Percentiles rank a stretch among this genome's conserved stretches.
These are phyloP conservation scores for Diarsia rubi DNA, from an alignment of 2,888 invertebrate species.

Conservation along the genomic window DNA sequence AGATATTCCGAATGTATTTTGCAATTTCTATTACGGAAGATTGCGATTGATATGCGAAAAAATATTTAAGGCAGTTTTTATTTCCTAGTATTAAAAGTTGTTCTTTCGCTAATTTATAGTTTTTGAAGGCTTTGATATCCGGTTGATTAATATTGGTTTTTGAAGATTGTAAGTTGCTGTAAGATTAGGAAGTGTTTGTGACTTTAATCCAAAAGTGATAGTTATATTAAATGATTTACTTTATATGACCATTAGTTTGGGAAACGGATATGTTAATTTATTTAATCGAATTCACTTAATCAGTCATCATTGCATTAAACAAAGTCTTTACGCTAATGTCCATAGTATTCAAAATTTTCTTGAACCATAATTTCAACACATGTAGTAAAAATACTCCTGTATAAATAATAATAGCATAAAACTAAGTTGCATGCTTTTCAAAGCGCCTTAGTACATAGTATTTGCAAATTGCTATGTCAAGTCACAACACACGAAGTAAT, in stretches of 20 bases:
- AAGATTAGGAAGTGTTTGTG: neutral
- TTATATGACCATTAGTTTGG: neutral
- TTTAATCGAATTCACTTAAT: neutral
- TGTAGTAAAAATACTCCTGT: neutral
- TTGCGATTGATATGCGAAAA: slow-evolving; percentile 14
- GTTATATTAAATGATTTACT: neutral
- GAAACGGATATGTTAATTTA: neutral
- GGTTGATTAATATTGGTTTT: slow-evolving; percentile 2
- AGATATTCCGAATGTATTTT: slow-evolving; percentile 67
- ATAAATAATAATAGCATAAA: neutral
- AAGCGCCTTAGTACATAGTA: slow-evolving; percentile 28
- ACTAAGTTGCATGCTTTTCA: neutral
- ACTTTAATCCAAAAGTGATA: neutral
- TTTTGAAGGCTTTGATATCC: neutral
- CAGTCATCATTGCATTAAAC: neutral
- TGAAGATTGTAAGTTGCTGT: neutral
- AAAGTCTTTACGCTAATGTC: neutral
- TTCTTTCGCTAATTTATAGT: slow-evolving; percentile 24
- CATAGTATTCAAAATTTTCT: neutral
- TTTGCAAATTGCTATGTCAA: neutral
- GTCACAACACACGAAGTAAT: neutral
- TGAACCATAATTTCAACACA: neutral
- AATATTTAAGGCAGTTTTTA: slow-evolving; percentile 9
- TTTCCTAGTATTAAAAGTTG: slow-evolving; percentile 35
- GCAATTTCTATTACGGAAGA: slow-evolving; percentile 67